Evolutionary conservation across 2,797 vertebrate genomes (phyloP).

Genomic region (Anas bahamensis): DNA sequence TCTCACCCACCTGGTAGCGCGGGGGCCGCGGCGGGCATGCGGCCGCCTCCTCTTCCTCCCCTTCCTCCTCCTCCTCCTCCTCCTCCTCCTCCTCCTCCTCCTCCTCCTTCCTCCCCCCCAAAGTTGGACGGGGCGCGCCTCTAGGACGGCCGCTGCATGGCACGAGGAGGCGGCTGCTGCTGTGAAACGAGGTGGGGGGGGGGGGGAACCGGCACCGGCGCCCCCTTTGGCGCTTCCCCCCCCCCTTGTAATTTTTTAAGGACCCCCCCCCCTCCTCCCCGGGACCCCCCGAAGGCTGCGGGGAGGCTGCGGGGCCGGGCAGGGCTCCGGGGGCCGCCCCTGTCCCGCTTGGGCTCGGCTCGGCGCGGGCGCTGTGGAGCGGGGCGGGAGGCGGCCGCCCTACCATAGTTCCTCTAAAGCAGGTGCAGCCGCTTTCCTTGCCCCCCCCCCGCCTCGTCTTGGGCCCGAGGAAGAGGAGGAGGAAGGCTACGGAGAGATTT

Average conservation of each 20-base stretch:
- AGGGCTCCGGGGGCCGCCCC: not conserved
- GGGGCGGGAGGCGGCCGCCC: constrained; percentile 42
- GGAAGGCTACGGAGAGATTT: not conserved
- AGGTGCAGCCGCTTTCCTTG: constrained; percentile 72
- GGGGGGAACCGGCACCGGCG: not conserved
- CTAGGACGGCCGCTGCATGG: no score
- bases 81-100: not conserved
- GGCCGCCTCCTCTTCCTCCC: not conserved
- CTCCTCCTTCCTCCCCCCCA: not conserved
- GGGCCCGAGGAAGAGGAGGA: not conserved
- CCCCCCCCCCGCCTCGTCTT: not conserved
- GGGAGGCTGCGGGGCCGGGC: not conserved
- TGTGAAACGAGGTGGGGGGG: no score
- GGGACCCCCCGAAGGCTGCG: no score
- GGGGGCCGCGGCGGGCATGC: not conserved
- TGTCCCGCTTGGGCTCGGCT: not conserved
- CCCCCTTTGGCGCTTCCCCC: not conserved
- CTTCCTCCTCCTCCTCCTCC: not conserved
- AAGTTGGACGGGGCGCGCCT: not conserved
- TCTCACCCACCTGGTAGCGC: constrained; percentile 18
- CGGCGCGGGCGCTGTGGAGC: not conserved
- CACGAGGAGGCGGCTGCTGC: no score
- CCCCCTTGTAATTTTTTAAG: no score
- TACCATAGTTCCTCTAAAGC: constrained; percentile 81
- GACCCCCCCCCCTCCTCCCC: no score